phyloP scores from a whole-genome alignment of 2,113 vertebrate species.

The Cochlearius cochlearius region DNA sequence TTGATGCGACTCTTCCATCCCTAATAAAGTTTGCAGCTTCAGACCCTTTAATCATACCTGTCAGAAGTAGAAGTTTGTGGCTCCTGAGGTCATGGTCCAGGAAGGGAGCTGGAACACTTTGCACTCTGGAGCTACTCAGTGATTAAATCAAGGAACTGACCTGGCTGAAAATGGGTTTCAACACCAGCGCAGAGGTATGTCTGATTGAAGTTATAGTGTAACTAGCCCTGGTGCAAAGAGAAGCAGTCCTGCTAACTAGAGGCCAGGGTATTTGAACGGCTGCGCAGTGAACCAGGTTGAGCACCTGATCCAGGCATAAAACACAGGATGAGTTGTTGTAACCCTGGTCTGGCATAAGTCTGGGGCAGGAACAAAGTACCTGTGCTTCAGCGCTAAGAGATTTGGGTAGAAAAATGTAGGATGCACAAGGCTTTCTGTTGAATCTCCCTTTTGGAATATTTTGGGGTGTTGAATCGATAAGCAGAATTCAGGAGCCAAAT shows the following conservation, averaged over 20 bases:
- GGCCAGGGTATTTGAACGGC: neutral
- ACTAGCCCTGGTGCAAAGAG: neutral
- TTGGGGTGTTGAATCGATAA: neutral
- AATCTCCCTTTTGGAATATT: neutral
- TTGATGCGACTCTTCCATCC: neutral
- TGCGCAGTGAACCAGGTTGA: neutral
- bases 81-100: neutral
- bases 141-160: neutral
- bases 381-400: neutral
- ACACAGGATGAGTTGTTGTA: neutral
- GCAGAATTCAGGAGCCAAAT: neutral
- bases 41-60: neutral
- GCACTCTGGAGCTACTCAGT: neutral
- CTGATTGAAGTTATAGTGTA: neutral
- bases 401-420: neutral
- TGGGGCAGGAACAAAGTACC: neutral
- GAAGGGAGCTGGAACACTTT: neutral
- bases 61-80: neutral
- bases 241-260: neutral
- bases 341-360: neutral
- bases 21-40: neutral
- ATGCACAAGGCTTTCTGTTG: rapidly evolving
- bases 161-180: neutral
- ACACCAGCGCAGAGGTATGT: neutral
- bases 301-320: neutral